Percentiles rank a stretch among this genome's conserved stretches.
Evolutionary conservation across 2,113 vertebrate species (phyloP).

Genomic region (Corythaixoides concolor): DNA sequence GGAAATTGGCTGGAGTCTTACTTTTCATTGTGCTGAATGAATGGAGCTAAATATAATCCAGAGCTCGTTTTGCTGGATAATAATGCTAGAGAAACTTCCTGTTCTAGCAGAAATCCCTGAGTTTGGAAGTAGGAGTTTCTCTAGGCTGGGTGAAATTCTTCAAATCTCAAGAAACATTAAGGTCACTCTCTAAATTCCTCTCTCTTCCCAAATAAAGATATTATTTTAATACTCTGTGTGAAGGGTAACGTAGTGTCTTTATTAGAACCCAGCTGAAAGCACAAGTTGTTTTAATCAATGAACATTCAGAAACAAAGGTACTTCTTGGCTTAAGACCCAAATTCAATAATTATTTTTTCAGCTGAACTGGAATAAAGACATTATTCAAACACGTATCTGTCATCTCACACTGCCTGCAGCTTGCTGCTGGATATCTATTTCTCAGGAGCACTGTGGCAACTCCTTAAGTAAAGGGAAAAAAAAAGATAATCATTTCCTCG

Average conservation of each 20-base stretch:
- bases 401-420: slow-evolving; percentile 7
- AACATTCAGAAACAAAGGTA: slow-evolving; percentile 39
- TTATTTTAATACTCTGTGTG: background rate
- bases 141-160: slow-evolving; percentile 30
- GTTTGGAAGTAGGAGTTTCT: slow-evolving; percentile 31
- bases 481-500: background rate
- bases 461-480: background rate
- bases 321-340: slow-evolving; percentile 39
- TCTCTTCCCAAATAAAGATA: background rate
- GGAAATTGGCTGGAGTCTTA: slow-evolving; percentile 50
- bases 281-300: slow-evolving; percentile 39
- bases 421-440: slow-evolving; percentile 18
- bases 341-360: slow-evolving; percentile 58
- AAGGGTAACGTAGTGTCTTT: background rate
- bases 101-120: slow-evolving; percentile 33
- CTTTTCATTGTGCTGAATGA: slow-evolving; percentile 58
- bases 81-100: slow-evolving; percentile 59
- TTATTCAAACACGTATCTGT: slow-evolving; percentile 57
- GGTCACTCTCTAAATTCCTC: slow-evolving; percentile 11
- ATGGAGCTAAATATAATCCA: slow-evolving; percentile 67
- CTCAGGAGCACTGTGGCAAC: slow-evolving; percentile 9
- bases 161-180: slow-evolving; percentile 28
- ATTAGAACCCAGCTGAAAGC: slow-evolving; percentile 18
- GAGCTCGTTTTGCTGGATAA: slow-evolving; percentile 25
- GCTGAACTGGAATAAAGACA: slow-evolving; percentile 52